Evolutionary conservation across 2,113 vertebrate genomes (phyloP).

Genomic region (Cairina moschata): DNA sequence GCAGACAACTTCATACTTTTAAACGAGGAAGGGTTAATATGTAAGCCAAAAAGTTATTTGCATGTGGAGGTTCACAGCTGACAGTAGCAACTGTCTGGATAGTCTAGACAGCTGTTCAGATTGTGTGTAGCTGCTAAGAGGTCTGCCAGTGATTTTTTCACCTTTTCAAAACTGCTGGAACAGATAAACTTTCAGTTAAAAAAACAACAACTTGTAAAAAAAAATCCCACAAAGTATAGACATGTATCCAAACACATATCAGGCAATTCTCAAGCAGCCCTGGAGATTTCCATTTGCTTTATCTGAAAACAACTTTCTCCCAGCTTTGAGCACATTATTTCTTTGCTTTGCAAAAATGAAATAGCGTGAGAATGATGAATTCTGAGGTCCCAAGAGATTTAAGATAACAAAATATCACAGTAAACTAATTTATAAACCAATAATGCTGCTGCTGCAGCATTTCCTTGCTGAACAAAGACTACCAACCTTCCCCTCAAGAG

Average conservation of each 20-base stretch:
- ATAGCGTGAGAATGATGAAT: neutral
- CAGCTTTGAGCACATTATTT: conserved; percentile 7
- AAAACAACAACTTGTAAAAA: neutral
- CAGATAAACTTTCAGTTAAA: conserved; percentile 20
- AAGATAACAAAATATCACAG: neutral
- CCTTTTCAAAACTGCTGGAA: conserved; percentile 76
- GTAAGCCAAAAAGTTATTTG: conserved; percentile 70
- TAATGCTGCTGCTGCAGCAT: neutral
- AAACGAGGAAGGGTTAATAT: conserved; percentile 72
- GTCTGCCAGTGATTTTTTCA: conserved; percentile 68
- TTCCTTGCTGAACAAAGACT: neutral
- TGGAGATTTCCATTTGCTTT: neutral
- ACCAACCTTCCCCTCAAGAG: neutral
- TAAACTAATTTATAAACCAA: neutral
- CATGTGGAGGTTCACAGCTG: conserved; percentile 77
- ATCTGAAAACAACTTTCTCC: neutral
- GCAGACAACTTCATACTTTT: neutral
- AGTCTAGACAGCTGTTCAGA: conserved; percentile 82
- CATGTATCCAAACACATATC: neutral
- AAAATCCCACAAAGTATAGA: neutral
- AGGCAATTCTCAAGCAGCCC: neutral
- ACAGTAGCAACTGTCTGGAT: conserved; percentile 80
- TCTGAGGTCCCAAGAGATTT: neutral
- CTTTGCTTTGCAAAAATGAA: conserved; percentile 19
- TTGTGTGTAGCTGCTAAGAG: conserved; percentile 58